A percentile compares a stretch with the other conserved stretches of the same genome.
Conservation (phyloP, 2,113 vertebrate species). For the Sturnus vulgaris region DNA sequence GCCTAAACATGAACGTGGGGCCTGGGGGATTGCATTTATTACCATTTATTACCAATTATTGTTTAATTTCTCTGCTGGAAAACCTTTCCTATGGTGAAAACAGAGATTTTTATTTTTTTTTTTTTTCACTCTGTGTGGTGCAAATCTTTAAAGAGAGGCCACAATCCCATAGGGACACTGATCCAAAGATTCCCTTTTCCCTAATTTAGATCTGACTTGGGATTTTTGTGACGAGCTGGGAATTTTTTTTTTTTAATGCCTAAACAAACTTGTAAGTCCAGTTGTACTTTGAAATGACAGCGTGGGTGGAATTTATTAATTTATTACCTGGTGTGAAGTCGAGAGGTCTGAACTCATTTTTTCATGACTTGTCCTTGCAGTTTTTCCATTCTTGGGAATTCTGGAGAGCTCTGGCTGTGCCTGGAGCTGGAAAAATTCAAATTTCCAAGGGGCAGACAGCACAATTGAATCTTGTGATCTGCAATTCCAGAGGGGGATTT, state of each 20-base stretch:
- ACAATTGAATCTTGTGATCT: not conserved
- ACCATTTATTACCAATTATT: not conserved
- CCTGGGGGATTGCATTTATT: not conserved
- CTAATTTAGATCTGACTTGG: not conserved
- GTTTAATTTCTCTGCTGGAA: not conserved
- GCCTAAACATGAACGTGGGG: rapidly evolving
- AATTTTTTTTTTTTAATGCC: not conserved
- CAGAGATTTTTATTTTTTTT: too few species aligned
- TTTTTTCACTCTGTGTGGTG: not conserved
- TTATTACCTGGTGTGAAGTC: not conserved
- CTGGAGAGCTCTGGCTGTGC: not conserved
- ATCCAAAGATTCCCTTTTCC: not conserved
- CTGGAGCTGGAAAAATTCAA: not conserved
- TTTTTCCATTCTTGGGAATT: not conserved
- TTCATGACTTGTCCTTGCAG: not conserved
- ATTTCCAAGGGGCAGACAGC: not conserved
- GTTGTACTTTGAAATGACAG: not conserved
- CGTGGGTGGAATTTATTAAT: conserved; percentile 35
- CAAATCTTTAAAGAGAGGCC: not conserved
- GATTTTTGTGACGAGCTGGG: not conserved
- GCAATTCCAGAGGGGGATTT: not conserved
- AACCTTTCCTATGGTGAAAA: not conserved
- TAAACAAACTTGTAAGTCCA: not conserved
- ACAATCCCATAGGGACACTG: not conserved
- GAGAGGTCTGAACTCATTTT: not conserved